Evolutionary conservation across 2,888 invertebrate species (phyloP), one percentile per base, ranked within the genome.

Genomic region (Leuctra nigra): DNA sequence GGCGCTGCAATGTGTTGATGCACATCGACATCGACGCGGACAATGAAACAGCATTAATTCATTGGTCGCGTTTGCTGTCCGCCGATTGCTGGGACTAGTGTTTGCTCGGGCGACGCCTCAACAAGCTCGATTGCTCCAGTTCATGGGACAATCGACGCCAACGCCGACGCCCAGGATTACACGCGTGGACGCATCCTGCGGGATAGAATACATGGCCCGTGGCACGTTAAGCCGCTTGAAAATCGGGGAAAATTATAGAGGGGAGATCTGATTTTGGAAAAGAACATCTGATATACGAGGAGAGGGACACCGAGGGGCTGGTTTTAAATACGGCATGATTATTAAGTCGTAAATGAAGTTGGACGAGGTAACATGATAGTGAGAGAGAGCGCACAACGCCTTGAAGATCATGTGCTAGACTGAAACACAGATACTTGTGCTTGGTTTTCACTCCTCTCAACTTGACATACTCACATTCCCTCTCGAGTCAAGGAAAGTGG

Each of bases 21-120:
- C n/a, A n/a, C n/a, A n/a, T n/a, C n/a, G n/a, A n/a, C n/a, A n/a
- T n/a, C n/a, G n/a, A n/a, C n/a, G n/a, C n/a, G n/a, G 35, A 57
- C 57, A 57, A 57, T 57, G 54, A 46, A 57, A 57, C 53, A 53
- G 47, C 46, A 57, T 57, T 57, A 57, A 54, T 54, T 57, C 57
- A 57, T 57, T 57, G 54, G 18, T 39, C 39, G 53, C 16, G 44
- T 44, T 20, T 23, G 38, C 41, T 16, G 24, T 39, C 25, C 13
- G 55, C n/a, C 23, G 35, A 35, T 24, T 24, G 48, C 25, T 20
- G 25, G 33, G 2, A 36, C 23, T 18, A 16, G 22, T 55, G 55
- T 56, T 52, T 50, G 56, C 41, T 29, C 52, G 56, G 50, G 22
- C 14, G 33, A 2, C 2, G 2, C 20, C n/a, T 20, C 29, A 25